Percentiles rank a stretch among this genome's conserved stretches.
These are phyloP conservation scores for Olivierus martensii DNA, from an alignment of 1,140 invertebrate genomes.

Conservation along the genomic window DNA sequence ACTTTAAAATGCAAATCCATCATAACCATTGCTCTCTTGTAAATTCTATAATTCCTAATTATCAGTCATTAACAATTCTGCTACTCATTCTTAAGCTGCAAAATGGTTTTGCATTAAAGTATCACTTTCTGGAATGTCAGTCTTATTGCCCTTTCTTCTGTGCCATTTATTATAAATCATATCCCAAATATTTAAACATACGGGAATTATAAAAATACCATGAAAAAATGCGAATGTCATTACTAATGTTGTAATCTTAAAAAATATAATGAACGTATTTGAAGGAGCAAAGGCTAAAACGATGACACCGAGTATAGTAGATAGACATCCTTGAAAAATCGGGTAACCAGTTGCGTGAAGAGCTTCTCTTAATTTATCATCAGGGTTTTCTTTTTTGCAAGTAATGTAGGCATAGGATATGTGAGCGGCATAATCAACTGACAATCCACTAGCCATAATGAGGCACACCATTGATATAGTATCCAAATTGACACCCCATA, in stretches of 20 bases:
- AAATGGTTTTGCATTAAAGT: too few relatives aligned
- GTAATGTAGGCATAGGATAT: slow-evolving; percentile 94
- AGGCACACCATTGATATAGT: slow-evolving; percentile 97
- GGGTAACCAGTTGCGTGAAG: slow-evolving; percentile 79
- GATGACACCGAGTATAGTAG: slow-evolving; percentile 77
- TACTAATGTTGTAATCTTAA: slow-evolving; percentile 93
- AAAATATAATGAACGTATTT: slow-evolving; percentile 93
- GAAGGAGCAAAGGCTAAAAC: slow-evolving; percentile 76
- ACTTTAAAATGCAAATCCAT: too few relatives aligned
- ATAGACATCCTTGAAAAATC: slow-evolving; percentile 85
- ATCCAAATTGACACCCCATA: slow-evolving; percentile 88
- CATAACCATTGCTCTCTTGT: too few relatives aligned
- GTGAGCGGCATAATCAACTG: slow-evolving; percentile 91
- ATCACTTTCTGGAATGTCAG: slow-evolving; percentile 32
- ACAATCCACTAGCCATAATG: slow-evolving; percentile 97
- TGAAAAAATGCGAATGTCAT: slow-evolving; percentile 88
- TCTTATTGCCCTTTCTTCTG: too few relatives aligned
- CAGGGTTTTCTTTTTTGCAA: slow-evolving; percentile 34
- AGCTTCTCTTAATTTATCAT: slow-evolving; percentile 64
- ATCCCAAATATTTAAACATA: too few relatives aligned
- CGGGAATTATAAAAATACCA: slow-evolving; percentile 32
- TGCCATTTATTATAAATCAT: too few relatives aligned
- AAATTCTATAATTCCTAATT: too few relatives aligned
- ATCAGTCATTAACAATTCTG: too few relatives aligned
- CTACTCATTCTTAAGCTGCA: too few relatives aligned